Percentiles rank a stretch among this genome's conserved stretches.
phyloP scores from a whole-genome alignment of 2,113 vertebrate species.

The Condylura cristata region DNA sequence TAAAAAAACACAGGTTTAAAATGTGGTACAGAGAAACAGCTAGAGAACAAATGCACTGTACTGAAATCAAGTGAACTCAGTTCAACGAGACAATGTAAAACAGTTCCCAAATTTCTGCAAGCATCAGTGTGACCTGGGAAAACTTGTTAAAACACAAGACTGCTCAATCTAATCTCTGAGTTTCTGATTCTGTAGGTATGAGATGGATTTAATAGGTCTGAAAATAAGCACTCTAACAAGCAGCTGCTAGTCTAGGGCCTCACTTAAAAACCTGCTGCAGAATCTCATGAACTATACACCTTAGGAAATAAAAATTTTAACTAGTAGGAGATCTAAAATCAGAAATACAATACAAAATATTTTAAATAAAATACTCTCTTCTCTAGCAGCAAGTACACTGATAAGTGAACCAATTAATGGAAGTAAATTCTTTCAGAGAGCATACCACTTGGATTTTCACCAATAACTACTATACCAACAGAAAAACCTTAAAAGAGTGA shows the following conservation, averaged over 20 bases:
- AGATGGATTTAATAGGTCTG: background rate
- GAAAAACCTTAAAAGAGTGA: constrained; percentile 54
- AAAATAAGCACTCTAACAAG: background rate
- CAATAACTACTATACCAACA: constrained; percentile 9
- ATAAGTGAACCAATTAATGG: background rate
- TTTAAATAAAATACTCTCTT: constrained; percentile 21
- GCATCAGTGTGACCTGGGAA: background rate
- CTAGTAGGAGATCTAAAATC: constrained; percentile 25
- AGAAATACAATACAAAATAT: constrained; percentile 31
- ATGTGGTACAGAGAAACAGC: background rate
- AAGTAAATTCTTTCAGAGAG: constrained; percentile 51
- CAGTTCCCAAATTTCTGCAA: constrained; percentile 1
- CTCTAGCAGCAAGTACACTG: background rate
- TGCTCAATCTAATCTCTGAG: background rate
- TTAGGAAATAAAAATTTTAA: background rate
- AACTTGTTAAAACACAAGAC: background rate
- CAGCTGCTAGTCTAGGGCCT: background rate
- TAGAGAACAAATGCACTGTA: background rate
- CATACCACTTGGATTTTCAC: constrained; percentile 4
- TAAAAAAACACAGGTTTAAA: constrained; percentile 49
- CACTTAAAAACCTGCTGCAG: background rate
- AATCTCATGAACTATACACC: background rate
- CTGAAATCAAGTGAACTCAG: constrained; percentile 39
- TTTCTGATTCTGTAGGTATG: background rate
- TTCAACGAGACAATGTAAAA: background rate